phyloP scores from a whole-genome alignment of 2,888 invertebrate genomes.

The Diaprepes abbreviatus region DNA sequence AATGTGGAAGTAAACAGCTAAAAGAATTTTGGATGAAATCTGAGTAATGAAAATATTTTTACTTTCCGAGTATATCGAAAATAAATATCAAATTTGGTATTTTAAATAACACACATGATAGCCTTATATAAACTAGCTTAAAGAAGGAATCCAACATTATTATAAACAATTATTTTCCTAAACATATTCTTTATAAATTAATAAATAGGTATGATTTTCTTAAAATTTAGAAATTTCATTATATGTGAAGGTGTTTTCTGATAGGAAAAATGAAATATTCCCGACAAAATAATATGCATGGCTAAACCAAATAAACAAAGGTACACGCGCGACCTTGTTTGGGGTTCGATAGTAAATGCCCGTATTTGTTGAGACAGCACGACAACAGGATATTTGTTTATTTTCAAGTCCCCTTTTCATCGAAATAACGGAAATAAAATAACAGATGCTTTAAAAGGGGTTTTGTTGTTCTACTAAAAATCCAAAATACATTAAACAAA shows the following conservation, averaged over 20 bases:
- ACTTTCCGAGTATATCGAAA: too few relatives aligned
- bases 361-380: conserved; percentile 9
- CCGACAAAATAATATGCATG: conserved; percentile 3
- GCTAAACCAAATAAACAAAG: conserved; percentile 12
- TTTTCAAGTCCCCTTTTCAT: conserved; percentile 16
- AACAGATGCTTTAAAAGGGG: conserved; percentile 6
- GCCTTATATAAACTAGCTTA: too few relatives aligned
- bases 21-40: too few relatives aligned
- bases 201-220: too few relatives aligned
- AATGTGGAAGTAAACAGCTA: too few relatives aligned
- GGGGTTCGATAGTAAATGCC: conserved; percentile 11
- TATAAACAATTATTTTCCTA: too few relatives aligned
- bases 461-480: background rate
- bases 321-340: background rate
- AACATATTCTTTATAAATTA: too few relatives aligned
- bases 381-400: conserved; percentile 19
- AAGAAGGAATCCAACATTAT: too few relatives aligned
- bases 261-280: background rate
- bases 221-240: too few relatives aligned
- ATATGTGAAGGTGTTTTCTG: background rate
- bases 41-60: too few relatives aligned
- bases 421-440: conserved; percentile 19
- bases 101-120: too few relatives aligned
- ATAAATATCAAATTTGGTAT: too few relatives aligned
- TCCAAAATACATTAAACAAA: background rate